Evolutionary conservation across 2,113 vertebrate species (phyloP).

Genomic region (Oncorhynchus clarkii): DNA sequence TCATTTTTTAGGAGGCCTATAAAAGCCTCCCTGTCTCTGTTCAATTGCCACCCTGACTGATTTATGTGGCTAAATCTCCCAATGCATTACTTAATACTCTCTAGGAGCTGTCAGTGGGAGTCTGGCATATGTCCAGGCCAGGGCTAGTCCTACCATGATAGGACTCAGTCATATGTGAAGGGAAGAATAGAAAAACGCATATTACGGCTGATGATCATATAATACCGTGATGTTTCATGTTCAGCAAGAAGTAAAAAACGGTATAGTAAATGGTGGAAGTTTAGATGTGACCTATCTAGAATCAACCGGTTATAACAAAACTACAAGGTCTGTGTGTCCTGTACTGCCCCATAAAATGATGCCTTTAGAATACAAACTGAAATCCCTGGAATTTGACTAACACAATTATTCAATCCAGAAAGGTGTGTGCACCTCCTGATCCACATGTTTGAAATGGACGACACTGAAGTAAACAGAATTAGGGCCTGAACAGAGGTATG

Average conservation of each 20-base stretch:
- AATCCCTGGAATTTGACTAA: neutral
- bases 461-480: neutral
- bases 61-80: constrained; percentile 67
- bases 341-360: neutral
- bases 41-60: constrained; percentile 70
- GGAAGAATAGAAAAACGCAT: neutral
- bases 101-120: constrained; percentile 44
- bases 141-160: constrained; percentile 3
- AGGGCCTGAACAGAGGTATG: neutral
- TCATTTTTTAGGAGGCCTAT: constrained; percentile 72
- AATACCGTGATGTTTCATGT: neutral
- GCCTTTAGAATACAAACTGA: too few relatives aligned
- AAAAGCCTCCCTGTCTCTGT: constrained; percentile 68
- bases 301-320: neutral
- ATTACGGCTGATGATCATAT: neutral
- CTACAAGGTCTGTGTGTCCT: neutral
- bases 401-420: constrained; percentile 2
- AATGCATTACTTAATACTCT: constrained; percentile 52
- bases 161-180: neutral
- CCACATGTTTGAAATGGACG: neutral
- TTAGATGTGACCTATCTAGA: neutral
- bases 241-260: neutral
- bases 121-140: constrained; percentile 69
- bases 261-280: neutral
- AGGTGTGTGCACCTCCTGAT: neutral